Base-by-base conservation (phyloP, 2,113 vertebrate genomes). In the Rhodinocichla rosea region DNA sequence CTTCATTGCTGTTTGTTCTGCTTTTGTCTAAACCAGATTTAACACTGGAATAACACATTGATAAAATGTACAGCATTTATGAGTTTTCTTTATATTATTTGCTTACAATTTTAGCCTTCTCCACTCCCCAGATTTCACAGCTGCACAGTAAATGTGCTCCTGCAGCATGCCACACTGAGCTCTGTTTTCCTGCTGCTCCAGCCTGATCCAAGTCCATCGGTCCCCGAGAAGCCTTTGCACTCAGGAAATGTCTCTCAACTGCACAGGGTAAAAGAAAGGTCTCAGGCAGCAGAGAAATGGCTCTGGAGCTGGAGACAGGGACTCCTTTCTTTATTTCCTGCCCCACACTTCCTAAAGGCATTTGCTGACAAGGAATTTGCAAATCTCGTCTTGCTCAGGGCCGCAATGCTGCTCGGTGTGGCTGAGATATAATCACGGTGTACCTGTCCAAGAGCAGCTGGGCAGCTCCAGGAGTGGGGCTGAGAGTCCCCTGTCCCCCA, bases 161-260 rank as follows among this genome's bases (percentile, higher is more conserved):
- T 74, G 44, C 68, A 90, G 56, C 19, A 20, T 53, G 89, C 11
- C 76, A 78, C 62, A 78, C 52, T 3, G 69, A 95, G 70, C 62
- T 79, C 89, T 70, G 24, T 91, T 92, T 82, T 92, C 83, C 68
- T 95, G 87, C 88, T 60, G 33, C 69, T 77, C 17, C 80, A 62
- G 68, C 67, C 85, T 19, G 94, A 87, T 89, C 70, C 87, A 95
- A 98, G 94, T 47, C 83, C 81, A 44, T 97, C 92, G 64, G 88
- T 97, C 96, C 86, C 89, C 65, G 74, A 47, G 56, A 84, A 83
- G 65, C 42, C 44, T 76, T 50, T 28, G 95, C 69, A 9, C 79
- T 50, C 97, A 98, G 98, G 97, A 98, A 98, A 95, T 23, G 86
- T 94, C 96, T 95, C 97, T 97, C 92, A 95, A 45, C 62, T 39